Conservation (phyloP, 2,888 invertebrate genomes). For the Deladenus siricidicola region DNA sequence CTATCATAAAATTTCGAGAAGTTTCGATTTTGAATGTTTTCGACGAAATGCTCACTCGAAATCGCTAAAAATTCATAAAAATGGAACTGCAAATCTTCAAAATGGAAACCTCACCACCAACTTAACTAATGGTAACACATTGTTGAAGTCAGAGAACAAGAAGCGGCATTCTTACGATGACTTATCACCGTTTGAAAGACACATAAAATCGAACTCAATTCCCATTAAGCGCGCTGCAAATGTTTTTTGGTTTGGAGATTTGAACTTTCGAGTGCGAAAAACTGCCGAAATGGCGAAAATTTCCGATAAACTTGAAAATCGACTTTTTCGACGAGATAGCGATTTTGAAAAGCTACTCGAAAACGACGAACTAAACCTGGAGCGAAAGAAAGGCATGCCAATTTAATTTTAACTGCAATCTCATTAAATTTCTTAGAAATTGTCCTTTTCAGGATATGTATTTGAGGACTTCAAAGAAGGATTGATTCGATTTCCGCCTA, state of each 20-base stretch:
- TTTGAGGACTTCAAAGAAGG: conserved; percentile 40
- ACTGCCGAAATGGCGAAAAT: conserved; percentile 8
- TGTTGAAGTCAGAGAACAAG: not conserved
- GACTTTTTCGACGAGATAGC: conserved; percentile 16
- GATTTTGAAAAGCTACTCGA: conserved; percentile 19
- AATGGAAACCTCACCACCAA: no score
- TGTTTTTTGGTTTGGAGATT: conserved; percentile 47
- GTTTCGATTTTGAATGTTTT: conserved; percentile 24
- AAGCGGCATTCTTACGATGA: not conserved
- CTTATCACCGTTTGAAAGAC: no score
- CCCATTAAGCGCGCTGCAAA: conserved; percentile 28
- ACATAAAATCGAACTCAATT: not conserved
- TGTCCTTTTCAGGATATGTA: conserved; percentile 22
- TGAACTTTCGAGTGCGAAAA: conserved; percentile 44
- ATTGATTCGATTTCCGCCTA: conserved; percentile 41
- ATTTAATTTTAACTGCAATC: conserved; percentile 6
- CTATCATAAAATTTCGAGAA: conserved; percentile 35
- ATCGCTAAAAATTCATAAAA: no score
- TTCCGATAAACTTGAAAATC: conserved; percentile 9
- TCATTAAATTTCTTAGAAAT: not conserved
- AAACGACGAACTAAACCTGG: conserved; percentile 26
- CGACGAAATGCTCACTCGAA: conserved; percentile 7
- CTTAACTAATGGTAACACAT: no score
- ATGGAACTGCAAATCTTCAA: no score
- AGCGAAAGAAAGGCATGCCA: conserved; percentile 21